Percentiles rank a stretch among this genome's conserved stretches.
phyloP scores from a whole-genome alignment of 2,888 invertebrate species.

The Cryptocephalus primarius region DNA sequence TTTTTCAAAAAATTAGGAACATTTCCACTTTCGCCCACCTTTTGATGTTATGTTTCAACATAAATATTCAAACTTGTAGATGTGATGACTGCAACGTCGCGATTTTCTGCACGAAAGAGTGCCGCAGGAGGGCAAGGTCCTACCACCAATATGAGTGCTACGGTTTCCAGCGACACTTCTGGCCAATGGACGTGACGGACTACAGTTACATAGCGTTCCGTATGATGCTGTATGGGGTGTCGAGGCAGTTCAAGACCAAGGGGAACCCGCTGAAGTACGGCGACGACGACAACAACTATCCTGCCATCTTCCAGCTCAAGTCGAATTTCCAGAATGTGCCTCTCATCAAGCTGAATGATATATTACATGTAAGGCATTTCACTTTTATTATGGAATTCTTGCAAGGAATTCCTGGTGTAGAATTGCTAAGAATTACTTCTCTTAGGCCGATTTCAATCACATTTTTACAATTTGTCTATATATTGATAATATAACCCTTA shows the following conservation, averaged over 20 bases:
- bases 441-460: too few relatives aligned
- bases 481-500: too few relatives aligned
- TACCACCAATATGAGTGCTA: constrained; percentile 23
- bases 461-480: too few relatives aligned
- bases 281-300: constrained; percentile 13
- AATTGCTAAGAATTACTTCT: too few relatives aligned
- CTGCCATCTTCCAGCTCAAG: constrained; percentile 13
- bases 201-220: constrained; percentile 19
- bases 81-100: constrained; percentile 19
- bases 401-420: too few relatives aligned
- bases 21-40: not conserved
- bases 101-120: constrained; percentile 17
- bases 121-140: constrained; percentile 11
- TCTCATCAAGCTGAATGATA: constrained; percentile 10
- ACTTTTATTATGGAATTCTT: too few relatives aligned
- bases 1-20: not conserved
- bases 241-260: constrained; percentile 11
- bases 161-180: constrained; percentile 21
- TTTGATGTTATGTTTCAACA: constrained; percentile 1
- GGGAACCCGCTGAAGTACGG: constrained; percentile 8
- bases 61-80: constrained; percentile 9
- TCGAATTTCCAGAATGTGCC: constrained; percentile 14
- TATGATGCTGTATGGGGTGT: constrained; percentile 20
- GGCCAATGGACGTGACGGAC: constrained; percentile 17
- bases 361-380: constrained; percentile 15